These are phyloP conservation scores for Tringa solitaria DNA, from an alignment of 2,113 vertebrate genomes.

Conservation along the genomic window DNA sequence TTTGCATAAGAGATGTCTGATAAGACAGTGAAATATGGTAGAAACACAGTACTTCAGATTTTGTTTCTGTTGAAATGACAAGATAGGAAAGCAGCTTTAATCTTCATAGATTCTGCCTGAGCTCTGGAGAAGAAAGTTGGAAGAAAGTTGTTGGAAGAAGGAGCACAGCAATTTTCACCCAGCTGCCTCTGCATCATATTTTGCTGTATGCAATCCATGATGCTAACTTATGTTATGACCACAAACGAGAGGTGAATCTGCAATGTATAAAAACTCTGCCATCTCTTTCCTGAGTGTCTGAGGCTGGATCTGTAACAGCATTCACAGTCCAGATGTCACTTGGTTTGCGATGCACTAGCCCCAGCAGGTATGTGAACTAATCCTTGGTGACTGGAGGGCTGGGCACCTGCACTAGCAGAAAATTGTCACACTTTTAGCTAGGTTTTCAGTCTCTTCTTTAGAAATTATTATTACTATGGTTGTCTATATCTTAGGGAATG, in stretches of 20 bases:
- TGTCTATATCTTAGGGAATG: not conserved
- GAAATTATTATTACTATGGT: not conserved
- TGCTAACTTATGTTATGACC: not conserved
- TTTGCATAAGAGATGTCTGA: not conserved
- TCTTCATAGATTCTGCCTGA: not conserved
- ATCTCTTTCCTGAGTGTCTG: not conserved
- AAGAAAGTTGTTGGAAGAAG: not conserved
- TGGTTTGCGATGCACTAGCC: rapidly evolving
- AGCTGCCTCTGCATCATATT: rapidly evolving
- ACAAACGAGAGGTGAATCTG: not conserved
- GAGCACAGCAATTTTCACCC: not conserved
- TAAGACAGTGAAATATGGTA: not conserved
- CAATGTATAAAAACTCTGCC: not conserved
- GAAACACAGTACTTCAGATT: not conserved
- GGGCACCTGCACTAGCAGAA: not conserved
- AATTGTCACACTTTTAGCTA: not conserved
- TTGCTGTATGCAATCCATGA: not conserved
- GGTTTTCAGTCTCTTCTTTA: not conserved
- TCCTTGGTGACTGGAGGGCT: rapidly evolving
- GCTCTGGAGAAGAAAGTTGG: not conserved
- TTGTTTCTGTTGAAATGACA: not conserved
- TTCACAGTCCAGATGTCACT: not conserved
- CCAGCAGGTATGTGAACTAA: not conserved
- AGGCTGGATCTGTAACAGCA: not conserved
- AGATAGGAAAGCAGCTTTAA: not conserved